phyloP scores from a whole-genome alignment of 2,888 invertebrate genomes.

The Norana najaformis region DNA sequence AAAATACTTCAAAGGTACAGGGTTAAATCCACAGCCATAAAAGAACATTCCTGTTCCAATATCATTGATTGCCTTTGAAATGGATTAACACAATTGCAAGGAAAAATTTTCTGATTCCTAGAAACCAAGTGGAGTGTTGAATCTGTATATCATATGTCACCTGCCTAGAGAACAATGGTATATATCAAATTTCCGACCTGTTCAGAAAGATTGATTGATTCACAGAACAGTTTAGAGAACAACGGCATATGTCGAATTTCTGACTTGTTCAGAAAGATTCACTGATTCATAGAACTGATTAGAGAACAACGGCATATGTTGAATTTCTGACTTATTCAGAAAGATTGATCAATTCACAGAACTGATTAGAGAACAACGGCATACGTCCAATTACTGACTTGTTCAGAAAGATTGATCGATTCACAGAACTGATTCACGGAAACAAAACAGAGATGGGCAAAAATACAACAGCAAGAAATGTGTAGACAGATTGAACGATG shows the following conservation, averaged over 20 bases:
- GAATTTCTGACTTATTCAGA: not conserved
- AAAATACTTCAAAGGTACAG: not conserved
- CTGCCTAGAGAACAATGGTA: no score
- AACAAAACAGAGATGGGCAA: not conserved
- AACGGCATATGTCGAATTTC: no score
- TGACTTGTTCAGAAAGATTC: no score
- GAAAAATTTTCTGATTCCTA: not conserved
- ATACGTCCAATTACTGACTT: not conserved
- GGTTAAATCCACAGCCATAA: not conserved
- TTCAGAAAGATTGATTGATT: no score
- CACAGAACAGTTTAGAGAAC: no score
- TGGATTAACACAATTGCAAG: not conserved
- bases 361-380: not conserved
- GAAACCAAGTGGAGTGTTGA: not conserved
- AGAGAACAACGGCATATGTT: no score
- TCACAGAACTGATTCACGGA: constrained; percentile 10
- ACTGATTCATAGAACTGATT: no score
- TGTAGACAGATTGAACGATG: not conserved
- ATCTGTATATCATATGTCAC: not conserved
- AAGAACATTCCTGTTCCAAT: not conserved
- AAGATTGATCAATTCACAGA: not conserved
- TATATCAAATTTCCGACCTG: no score
- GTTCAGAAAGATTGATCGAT: not conserved
- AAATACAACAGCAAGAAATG: constrained; percentile 3
- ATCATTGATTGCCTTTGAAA: not conserved